Conservation (phyloP, 2,797 vertebrate genomes). For the Catharus ustulatus region DNA sequence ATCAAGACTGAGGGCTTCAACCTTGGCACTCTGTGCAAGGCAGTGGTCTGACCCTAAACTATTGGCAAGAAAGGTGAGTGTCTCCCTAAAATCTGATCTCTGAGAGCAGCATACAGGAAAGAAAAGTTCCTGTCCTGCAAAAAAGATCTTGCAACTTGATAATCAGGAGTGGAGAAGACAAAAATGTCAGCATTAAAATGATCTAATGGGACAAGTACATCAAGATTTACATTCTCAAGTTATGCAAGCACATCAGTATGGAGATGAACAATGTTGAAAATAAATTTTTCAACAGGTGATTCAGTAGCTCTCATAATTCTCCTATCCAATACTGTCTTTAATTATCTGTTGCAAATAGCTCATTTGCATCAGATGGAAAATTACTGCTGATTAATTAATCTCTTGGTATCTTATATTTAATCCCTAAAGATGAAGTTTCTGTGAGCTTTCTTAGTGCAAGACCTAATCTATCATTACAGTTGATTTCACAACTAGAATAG, state of each 20-base stretch:
- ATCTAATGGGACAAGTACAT: not conserved
- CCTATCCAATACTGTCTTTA: not conserved
- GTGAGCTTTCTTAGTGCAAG: not conserved
- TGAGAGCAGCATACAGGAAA: not conserved
- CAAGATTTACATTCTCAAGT: not conserved
- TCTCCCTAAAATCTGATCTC: not conserved
- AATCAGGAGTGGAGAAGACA: not conserved
- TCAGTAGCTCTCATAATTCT: not conserved
- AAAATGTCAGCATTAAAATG: not conserved
- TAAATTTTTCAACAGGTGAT: slow-evolving; percentile 15
- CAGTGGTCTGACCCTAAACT: not conserved
- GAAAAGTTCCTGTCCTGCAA: not conserved
- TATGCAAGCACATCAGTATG: not conserved
- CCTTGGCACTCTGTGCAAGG: not conserved
- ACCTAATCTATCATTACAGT: not conserved
- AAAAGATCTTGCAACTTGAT: not conserved
- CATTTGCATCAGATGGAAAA: slow-evolving; percentile 23
- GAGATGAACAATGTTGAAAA: slow-evolving; percentile 16
- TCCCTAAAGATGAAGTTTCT: slow-evolving; percentile 12
- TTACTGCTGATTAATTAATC: slow-evolving; percentile 45
- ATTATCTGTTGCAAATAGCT: slow-evolving; percentile 26
- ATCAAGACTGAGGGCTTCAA: not conserved
- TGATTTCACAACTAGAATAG: slow-evolving; percentile 21
- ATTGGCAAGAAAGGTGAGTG: not conserved
- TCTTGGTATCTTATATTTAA: not conserved